phyloP scores from a whole-genome alignment of 2,888 invertebrate genomes.

The Brachycybe producta region DNA sequence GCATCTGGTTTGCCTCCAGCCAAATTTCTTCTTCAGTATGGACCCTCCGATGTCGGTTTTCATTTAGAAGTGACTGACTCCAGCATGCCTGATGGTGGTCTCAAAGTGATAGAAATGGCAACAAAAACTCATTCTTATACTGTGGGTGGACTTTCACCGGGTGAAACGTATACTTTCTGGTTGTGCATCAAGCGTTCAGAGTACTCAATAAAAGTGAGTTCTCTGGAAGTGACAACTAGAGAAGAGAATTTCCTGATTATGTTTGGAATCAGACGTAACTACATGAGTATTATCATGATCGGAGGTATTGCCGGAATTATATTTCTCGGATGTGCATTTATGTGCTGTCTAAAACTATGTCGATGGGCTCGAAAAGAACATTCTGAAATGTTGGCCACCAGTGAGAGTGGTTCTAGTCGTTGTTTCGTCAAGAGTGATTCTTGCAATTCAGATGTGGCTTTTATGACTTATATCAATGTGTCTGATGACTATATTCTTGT shows the following conservation, averaged over 20 bases:
- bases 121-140: conserved; percentile 31
- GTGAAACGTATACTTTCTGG: conserved; percentile 33
- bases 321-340: conserved; percentile 20
- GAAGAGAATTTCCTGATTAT: conserved; percentile 23
- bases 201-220: conserved; percentile 28
- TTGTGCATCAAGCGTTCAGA: conserved; percentile 30
- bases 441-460: conserved; percentile 18
- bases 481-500: conserved; percentile 17
- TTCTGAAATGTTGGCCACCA: conserved; percentile 16
- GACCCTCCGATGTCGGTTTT: conserved; percentile 1
- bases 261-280: conserved; percentile 25
- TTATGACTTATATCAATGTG: conserved; percentile 20
- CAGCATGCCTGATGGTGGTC: neutral
- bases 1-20: conserved; percentile 26
- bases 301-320: conserved; percentile 21
- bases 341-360: conserved; percentile 10
- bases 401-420: conserved; percentile 14
- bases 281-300: conserved; percentile 23
- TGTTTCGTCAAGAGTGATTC: conserved; percentile 19
- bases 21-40: conserved; percentile 22
- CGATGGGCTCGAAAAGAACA: conserved; percentile 14
- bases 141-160: conserved; percentile 32
- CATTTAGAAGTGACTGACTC: too few species aligned
- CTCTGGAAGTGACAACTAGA: conserved; percentile 24
- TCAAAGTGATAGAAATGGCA: conserved; percentile 18